These are phyloP conservation scores for Cyaniris semiargus DNA, from an alignment of 2,888 invertebrate genomes.

Conservation along the genomic window DNA sequence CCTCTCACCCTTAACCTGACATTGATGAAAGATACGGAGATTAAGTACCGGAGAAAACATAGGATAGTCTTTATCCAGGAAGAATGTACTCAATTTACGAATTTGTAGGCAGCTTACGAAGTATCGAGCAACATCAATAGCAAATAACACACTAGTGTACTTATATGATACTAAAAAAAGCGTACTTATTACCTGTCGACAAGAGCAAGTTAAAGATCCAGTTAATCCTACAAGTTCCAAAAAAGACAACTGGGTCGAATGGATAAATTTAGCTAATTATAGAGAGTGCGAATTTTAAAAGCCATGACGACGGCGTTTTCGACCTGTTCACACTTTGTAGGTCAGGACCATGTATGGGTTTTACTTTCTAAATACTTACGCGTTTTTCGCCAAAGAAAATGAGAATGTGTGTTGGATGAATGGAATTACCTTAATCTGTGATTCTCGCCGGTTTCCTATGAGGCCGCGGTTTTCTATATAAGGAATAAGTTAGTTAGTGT, in stretches of 20 bases:
- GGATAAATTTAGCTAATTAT: slow-evolving; percentile 11
- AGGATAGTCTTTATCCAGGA: not conserved
- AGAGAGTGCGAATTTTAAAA: slow-evolving; percentile 22
- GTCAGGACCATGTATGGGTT: slow-evolving; percentile 24
- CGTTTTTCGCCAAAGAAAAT: slow-evolving; percentile 19
- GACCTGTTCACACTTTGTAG: not conserved
- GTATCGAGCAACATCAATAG: not conserved
- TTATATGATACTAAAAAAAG: not conserved
- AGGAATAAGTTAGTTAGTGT: too few relatives aligned
- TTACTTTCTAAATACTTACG: slow-evolving; percentile 18
- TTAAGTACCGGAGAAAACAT: not conserved
- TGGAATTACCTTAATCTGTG: not conserved
- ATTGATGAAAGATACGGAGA: too few relatives aligned
- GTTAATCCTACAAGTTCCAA: slow-evolving; percentile 14
- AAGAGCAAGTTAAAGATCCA: not conserved
- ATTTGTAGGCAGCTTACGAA: too few relatives aligned
- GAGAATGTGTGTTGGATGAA: slow-evolving; percentile 8
- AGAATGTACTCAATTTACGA: too few relatives aligned
- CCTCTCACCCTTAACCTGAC: too few relatives aligned
- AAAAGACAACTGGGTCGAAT: slow-evolving; percentile 7
- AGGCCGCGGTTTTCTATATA: not conserved
- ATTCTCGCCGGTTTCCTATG: not conserved
- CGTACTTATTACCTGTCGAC: not conserved
- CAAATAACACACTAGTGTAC: not conserved
- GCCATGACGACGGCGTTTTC: not conserved